A percentile compares a stretch with the other conserved stretches of the same genome.
phyloP scores from a whole-genome alignment of 2,888 invertebrate genomes.

The Drosophila infuscata region DNA sequence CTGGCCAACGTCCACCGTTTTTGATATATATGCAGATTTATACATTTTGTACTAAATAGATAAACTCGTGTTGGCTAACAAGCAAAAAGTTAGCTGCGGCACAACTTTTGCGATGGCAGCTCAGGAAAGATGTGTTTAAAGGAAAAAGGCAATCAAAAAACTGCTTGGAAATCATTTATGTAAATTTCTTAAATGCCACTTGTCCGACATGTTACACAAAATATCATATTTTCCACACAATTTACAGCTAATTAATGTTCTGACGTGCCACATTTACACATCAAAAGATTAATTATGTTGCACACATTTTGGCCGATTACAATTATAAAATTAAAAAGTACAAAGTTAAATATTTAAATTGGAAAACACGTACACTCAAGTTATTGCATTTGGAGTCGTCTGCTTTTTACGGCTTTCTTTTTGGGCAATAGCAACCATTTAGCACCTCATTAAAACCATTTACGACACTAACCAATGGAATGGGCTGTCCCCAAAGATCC shows the following conservation, averaged over 20 bases:
- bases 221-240: constrained; percentile 36
- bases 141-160: constrained; percentile 29
- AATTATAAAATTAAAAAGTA: constrained; percentile 38
- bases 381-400: background rate
- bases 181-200: constrained; percentile 43
- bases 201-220: constrained; percentile 24
- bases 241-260: constrained; percentile 52
- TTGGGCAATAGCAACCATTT: constrained; percentile 37
- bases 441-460: constrained; percentile 56
- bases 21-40: constrained; percentile 48
- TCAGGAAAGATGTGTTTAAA: constrained; percentile 27
- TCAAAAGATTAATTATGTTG: constrained; percentile 52
- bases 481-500: constrained; percentile 27
- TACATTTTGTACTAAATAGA: constrained; percentile 51
- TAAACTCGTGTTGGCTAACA: constrained; percentile 47
- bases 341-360: constrained; percentile 48
- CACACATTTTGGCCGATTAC: background rate
- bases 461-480: constrained; percentile 29
- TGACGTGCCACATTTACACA: constrained; percentile 42
- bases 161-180: constrained; percentile 60
- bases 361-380: constrained; percentile 25
- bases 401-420: constrained; percentile 18
- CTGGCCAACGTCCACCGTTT: constrained; percentile 31
- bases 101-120: constrained; percentile 41
- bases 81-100: constrained; percentile 37